Evolutionary conservation across 2,888 invertebrate species (phyloP).

Genomic region (Conops quadrifasciatus): DNA sequence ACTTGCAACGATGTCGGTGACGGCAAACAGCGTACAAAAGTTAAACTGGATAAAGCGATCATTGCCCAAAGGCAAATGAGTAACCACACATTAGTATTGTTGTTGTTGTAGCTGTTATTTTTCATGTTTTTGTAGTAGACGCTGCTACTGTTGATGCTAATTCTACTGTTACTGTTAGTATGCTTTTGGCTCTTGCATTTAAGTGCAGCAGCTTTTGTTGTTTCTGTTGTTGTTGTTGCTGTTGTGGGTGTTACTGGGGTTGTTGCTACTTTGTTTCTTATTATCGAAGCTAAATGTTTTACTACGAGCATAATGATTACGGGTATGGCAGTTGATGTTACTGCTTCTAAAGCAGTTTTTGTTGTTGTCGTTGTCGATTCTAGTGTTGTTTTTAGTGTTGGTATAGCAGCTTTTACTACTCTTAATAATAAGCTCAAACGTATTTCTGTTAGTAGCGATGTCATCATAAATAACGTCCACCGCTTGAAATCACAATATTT

Average conservation of each 20-base stretch:
- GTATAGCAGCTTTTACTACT: not conserved
- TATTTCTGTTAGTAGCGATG: constrained; percentile 18
- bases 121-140: constrained; percentile 13
- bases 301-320: constrained; percentile 45
- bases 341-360: constrained; percentile 27
- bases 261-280: constrained; percentile 6
- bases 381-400: constrained; percentile 11
- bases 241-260: constrained; percentile 21
- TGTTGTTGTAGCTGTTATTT: constrained; percentile 25
- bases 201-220: not conserved
- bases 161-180: constrained; percentile 25
- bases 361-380: constrained; percentile 23
- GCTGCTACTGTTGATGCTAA: constrained; percentile 30
- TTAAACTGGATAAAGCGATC: constrained; percentile 52
- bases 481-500: constrained; percentile 21
- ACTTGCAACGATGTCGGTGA: constrained; percentile 62
- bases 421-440: constrained; percentile 29
- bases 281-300: constrained; percentile 47
- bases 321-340: constrained; percentile 26
- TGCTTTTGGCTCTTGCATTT: constrained; percentile 31
- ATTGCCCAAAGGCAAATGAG: constrained; percentile 52
- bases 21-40: constrained; percentile 61
- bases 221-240: constrained; percentile 8
- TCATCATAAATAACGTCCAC: constrained; percentile 20
- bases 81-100: constrained; percentile 48